These are phyloP conservation scores for Byasa hedistus DNA, from an alignment of 2,888 invertebrate genomes.

Conservation along the genomic window DNA sequence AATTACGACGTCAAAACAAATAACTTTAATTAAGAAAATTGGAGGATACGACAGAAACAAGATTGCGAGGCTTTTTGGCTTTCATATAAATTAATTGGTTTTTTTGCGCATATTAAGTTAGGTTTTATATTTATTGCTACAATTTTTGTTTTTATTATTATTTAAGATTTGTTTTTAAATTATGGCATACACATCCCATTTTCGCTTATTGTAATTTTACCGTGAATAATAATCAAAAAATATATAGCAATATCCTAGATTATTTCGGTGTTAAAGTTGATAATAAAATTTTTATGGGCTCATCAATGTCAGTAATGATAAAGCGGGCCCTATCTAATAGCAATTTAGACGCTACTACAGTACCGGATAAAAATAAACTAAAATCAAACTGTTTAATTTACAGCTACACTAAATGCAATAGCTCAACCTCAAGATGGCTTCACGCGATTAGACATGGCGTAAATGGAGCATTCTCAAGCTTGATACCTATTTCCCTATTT, in stretches of 20 bases:
- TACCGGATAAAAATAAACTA: slow-evolving; percentile 11
- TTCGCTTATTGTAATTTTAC: slow-evolving; percentile 1
- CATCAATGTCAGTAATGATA: slow-evolving; percentile 24
- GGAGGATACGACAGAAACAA: slow-evolving; percentile 13
- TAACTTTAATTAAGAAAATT: slow-evolving; percentile 18
- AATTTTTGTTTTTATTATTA: too few relatives aligned
- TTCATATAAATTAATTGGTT: slow-evolving; percentile 8
- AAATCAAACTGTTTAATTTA: slow-evolving; percentile 9
- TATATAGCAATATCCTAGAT: slow-evolving; percentile 6
- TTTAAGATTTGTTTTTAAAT: too few relatives aligned
- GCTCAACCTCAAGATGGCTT: slow-evolving; percentile 23
- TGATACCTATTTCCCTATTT: slow-evolving; percentile 15
- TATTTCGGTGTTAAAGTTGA: slow-evolving; percentile 7
- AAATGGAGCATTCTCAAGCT: slow-evolving; percentile 22
- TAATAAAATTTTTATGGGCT: slow-evolving; percentile 21
- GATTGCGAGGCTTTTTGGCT: slow-evolving; percentile 12
- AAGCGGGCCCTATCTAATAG: slow-evolving; percentile 19
- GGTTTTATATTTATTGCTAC: too few relatives aligned
- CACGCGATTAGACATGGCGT: slow-evolving; percentile 33
- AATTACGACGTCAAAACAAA: slow-evolving; percentile 2
- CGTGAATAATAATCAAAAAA: background rate
- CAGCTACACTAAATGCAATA: slow-evolving; percentile 22
- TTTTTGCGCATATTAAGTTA: background rate
- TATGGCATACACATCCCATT: too few relatives aligned
- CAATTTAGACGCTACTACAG: slow-evolving; percentile 21